Conservation (phyloP, 2,888 invertebrate species). For the Allygus modestus region DNA sequence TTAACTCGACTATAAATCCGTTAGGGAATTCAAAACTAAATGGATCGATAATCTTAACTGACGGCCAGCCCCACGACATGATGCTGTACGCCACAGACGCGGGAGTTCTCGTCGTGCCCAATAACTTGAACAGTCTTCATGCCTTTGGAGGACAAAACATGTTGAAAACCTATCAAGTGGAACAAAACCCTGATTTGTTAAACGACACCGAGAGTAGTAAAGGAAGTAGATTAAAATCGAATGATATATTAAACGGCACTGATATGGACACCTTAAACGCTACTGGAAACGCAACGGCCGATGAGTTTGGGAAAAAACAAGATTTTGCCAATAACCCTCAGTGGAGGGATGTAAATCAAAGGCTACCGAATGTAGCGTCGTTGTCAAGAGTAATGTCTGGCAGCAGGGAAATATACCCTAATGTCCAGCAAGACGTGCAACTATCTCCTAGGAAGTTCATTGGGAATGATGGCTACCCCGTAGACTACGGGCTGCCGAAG, state of each 20-base stretch:
- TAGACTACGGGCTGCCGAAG: slow-evolving; percentile 87
- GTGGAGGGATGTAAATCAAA: slow-evolving; percentile 68
- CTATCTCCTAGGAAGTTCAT: slow-evolving; percentile 84
- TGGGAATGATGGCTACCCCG: slow-evolving; percentile 87
- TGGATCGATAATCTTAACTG: slow-evolving; percentile 77
- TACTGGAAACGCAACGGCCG: background rate
- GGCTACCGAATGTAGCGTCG: slow-evolving; percentile 70
- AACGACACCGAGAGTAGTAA: slow-evolving; percentile 84
- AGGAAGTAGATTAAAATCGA: slow-evolving; percentile 73
- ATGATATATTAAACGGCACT: slow-evolving; percentile 47
- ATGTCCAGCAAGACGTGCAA: slow-evolving; percentile 83
- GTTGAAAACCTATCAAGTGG: slow-evolving; percentile 71
- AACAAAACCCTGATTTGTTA: slow-evolving; percentile 89
- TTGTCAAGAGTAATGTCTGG: slow-evolving; percentile 71
- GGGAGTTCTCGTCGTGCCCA: slow-evolving; percentile 67
- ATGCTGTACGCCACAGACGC: slow-evolving; percentile 73
- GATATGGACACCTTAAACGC: slow-evolving; percentile 36
- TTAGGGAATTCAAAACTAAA: slow-evolving; percentile 74
- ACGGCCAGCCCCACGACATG: slow-evolving; percentile 78
- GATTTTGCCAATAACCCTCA: slow-evolving; percentile 70
- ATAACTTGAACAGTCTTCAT: slow-evolving; percentile 65
- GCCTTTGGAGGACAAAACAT: slow-evolving; percentile 55
- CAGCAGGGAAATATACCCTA: slow-evolving; percentile 76
- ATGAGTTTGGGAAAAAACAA: too few relatives aligned
- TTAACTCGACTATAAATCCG: slow-evolving; percentile 21